Evolutionary conservation across 1,140 invertebrate genomes (phyloP).

Genomic region (Drosophila insularis): DNA sequence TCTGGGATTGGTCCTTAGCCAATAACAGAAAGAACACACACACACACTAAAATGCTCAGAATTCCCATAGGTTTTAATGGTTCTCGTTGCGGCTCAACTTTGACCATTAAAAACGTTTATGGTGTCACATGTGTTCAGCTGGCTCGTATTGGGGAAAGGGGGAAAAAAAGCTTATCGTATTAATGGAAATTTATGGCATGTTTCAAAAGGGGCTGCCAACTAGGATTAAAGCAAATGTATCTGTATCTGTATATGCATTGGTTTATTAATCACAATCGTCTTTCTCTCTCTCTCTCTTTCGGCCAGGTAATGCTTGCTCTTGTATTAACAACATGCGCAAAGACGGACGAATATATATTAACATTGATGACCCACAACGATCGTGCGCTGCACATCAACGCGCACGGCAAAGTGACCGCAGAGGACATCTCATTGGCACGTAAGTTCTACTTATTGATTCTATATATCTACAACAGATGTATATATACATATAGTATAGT

Average conservation of each 20-base stretch:
- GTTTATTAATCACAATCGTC: constrained; percentile 42
- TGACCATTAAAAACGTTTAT: constrained; percentile 50
- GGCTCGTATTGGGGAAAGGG: constrained; percentile 4
- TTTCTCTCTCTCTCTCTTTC: constrained; percentile 9
- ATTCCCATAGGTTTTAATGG: constrained; percentile 19
- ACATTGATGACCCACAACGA: constrained; percentile 63
- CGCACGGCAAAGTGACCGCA: constrained; percentile 68
- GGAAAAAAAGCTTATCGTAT: constrained; percentile 66
- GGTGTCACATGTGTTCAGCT: constrained; percentile 55
- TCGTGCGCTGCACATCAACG: constrained; percentile 75
- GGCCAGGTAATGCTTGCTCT: constrained; percentile 73
- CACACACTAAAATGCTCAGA: background rate
- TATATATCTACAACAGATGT: constrained; percentile 2
- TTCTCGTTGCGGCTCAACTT: constrained; percentile 37
- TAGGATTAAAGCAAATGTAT: constrained; percentile 55
- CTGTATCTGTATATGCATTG: background rate
- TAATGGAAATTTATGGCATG: constrained; percentile 70
- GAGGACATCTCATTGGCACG: constrained; percentile 76
- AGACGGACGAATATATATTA: constrained; percentile 70
- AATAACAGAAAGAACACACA: constrained; percentile 21
- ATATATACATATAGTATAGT: too few species aligned
- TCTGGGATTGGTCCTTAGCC: background rate
- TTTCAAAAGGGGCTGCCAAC: constrained; percentile 32
- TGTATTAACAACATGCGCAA: constrained; percentile 75
- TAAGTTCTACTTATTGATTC: constrained; percentile 57